Evolutionary conservation across 2,113 vertebrate species (phyloP).

Genomic region (Pionites leucogaster): DNA sequence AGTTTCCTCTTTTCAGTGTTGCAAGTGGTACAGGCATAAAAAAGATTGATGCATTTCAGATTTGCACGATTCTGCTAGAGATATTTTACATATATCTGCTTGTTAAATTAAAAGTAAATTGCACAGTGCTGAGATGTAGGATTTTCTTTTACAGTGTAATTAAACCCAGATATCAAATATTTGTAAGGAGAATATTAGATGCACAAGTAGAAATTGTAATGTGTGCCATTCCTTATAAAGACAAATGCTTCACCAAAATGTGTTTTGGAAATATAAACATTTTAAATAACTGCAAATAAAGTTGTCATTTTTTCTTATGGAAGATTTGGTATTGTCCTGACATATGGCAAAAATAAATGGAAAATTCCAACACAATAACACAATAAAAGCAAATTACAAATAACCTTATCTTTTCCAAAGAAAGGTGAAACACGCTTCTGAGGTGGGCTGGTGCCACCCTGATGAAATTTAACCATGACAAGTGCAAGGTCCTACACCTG

Average conservation of each 20-base stretch:
- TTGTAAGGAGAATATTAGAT: slow-evolving; percentile 30
- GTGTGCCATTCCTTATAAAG: not conserved
- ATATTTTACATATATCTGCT: not conserved
- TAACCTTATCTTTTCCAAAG: not conserved
- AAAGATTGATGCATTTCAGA: not conserved
- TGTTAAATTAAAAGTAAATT: slow-evolving; percentile 54
- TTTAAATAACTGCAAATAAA: not conserved
- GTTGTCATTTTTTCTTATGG: not conserved
- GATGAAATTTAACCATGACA: too few relatives aligned
- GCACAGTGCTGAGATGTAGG: slow-evolving; percentile 9
- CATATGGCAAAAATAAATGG: not conserved
- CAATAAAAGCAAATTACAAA: not conserved
- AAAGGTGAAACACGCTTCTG: not conserved
- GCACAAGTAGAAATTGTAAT: slow-evolving; percentile 16
- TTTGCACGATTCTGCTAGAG: not conserved
- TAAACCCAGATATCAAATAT: slow-evolving; percentile 44
- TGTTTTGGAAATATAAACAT: not conserved
- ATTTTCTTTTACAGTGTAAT: slow-evolving; percentile 40
- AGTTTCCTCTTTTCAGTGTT: not conserved
- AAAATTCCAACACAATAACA: not conserved
- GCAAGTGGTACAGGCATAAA: not conserved
- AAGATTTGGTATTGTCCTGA: not conserved
- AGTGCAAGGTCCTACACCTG: too few relatives aligned
- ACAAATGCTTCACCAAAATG: not conserved
- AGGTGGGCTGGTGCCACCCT: too few relatives aligned